Percentiles rank a stretch among this genome's conserved stretches.
Evolutionary conservation across 2,888 invertebrate species (phyloP).

Genomic region (Drosophila ustulata): DNA sequence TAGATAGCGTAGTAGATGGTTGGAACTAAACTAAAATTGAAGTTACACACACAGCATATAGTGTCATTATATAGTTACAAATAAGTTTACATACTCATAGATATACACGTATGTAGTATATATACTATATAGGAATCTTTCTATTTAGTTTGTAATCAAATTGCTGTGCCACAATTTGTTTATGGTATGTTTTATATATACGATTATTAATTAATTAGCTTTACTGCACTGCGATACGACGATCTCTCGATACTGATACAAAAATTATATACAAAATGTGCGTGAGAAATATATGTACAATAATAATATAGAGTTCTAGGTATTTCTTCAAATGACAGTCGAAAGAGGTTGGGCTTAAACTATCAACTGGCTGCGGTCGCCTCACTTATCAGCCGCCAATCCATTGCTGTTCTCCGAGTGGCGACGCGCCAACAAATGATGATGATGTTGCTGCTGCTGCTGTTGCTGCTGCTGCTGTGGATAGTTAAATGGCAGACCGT

Average conservation of each 20-base stretch:
- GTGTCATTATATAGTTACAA: constrained; percentile 40
- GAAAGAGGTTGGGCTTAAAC: constrained; percentile 13
- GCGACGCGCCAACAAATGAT: constrained; percentile 74
- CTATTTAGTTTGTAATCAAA: constrained; percentile 66
- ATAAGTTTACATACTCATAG: constrained; percentile 47
- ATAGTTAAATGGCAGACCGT: constrained; percentile 48
- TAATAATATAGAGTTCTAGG: not conserved
- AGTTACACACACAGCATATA: constrained; percentile 61
- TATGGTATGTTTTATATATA: constrained; percentile 63
- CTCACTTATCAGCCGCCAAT: constrained; percentile 61
- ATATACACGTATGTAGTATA: constrained; percentile 12
- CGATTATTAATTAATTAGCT: constrained; percentile 22
- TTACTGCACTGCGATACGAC: constrained; percentile 18
- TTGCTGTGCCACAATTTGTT: constrained; percentile 61
- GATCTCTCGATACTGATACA: constrained; percentile 67
- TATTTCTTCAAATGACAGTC: constrained; percentile 41
- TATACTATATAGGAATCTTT: constrained; percentile 74
- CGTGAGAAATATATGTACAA: constrained; percentile 62
- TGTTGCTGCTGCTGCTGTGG: constrained; percentile 37
- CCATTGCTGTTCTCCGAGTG: constrained; percentile 81
- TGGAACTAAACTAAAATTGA: constrained; percentile 66
- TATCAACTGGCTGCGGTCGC: constrained; percentile 12
- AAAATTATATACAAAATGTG: constrained; percentile 63
- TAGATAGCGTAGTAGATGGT: constrained; percentile 19
- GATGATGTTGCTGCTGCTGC: constrained; percentile 50